phyloP scores from a whole-genome alignment of 2,113 vertebrate species.

The human region DNA sequence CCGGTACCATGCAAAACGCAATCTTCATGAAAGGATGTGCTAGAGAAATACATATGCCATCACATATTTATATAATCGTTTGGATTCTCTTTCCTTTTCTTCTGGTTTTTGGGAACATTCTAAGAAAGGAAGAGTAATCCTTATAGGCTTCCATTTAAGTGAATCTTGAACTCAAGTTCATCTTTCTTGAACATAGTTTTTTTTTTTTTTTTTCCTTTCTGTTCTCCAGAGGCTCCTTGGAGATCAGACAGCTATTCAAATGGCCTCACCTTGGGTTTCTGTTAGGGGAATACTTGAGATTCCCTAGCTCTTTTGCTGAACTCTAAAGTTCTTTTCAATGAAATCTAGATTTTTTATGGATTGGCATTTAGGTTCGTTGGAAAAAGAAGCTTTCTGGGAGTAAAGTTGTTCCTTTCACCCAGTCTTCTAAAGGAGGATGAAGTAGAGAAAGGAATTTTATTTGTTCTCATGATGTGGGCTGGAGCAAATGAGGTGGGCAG shows the following conservation, averaged over 20 bases:
- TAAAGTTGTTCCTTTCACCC: background rate
- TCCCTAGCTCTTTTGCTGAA: slow-evolving; percentile 34
- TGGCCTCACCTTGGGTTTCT: slow-evolving; percentile 1
- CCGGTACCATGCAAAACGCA: background rate
- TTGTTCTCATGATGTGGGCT: slow-evolving; percentile 21
- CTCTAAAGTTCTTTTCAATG: background rate
- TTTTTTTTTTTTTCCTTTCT: background rate
- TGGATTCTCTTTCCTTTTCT: slow-evolving; percentile 27
- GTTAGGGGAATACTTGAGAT: background rate
- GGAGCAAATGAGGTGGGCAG: background rate
- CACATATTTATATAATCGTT: slow-evolving; percentile 8
- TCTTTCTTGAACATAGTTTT: background rate
- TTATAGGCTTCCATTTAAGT: background rate
- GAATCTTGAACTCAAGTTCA: background rate
- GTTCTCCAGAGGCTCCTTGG: background rate
- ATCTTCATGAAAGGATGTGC: slow-evolving; percentile 19
- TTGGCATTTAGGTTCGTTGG: slow-evolving; percentile 43
- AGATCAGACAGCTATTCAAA: slow-evolving; percentile 31
- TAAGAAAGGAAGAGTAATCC: background rate
- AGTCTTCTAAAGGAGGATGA: background rate
- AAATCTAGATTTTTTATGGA: slow-evolving; percentile 42
- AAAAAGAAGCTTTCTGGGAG: slow-evolving; percentile 37
- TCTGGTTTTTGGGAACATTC: background rate
- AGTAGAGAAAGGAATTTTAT: background rate
- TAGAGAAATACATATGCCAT: slow-evolving; percentile 12